These are phyloP conservation scores for Xestobium rufovillosum DNA, from an alignment of 2,888 invertebrate genomes.

Conservation along the genomic window DNA sequence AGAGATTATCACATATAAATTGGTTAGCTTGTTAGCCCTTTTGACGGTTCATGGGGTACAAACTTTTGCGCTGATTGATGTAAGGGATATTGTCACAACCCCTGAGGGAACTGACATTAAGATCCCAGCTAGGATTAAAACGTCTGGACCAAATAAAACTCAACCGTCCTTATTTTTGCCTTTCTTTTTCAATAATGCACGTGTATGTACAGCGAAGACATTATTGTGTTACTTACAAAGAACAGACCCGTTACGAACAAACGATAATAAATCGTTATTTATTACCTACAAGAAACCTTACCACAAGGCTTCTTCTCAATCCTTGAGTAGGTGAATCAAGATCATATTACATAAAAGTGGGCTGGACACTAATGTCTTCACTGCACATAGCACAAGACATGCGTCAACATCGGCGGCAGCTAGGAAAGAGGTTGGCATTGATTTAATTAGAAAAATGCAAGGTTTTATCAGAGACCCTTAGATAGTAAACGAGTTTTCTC, in stretches of 20 bases:
- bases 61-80: too few relatives aligned
- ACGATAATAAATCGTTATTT: conserved; percentile 16
- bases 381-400: conserved; percentile 24
- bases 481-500: background rate
- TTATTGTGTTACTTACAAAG: conserved; percentile 16
- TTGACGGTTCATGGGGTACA: too few relatives aligned
- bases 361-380: conserved; percentile 21
- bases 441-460: conserved; percentile 20
- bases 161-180: conserved; percentile 16
- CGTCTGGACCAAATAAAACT: too few relatives aligned
- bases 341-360: conserved; percentile 17
- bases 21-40: too few relatives aligned
- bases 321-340: conserved; percentile 25
- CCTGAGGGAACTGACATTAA: too few relatives aligned
- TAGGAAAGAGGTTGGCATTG: conserved; percentile 21
- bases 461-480: conserved; percentile 23
- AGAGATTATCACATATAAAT: too few relatives aligned
- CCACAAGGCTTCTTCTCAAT: conserved; percentile 18
- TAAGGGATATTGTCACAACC: too few relatives aligned
- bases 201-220: conserved; percentile 16
- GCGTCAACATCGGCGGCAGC: conserved; percentile 25
- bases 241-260: conserved; percentile 12
- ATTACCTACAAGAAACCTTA: conserved; percentile 23
- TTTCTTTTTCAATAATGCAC: conserved; percentile 15
- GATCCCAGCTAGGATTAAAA: too few relatives aligned